Percentiles rank a stretch among this genome's conserved stretches.
phyloP scores from a whole-genome alignment of 2,797 vertebrate species.

The Alcedo quadribrachys region DNA sequence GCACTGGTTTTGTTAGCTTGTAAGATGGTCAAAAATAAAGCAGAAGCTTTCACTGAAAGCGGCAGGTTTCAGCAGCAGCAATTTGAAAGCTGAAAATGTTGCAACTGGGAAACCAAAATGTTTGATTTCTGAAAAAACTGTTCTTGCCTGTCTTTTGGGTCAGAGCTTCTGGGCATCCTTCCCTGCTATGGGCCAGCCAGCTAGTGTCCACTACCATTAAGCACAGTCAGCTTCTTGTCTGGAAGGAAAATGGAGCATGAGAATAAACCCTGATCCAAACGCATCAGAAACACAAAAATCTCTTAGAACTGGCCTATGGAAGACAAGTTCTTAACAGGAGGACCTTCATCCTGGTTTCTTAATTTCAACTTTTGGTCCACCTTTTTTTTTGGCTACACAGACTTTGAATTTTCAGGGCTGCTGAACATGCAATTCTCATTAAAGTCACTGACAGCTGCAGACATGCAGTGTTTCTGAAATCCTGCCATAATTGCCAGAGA shows the following conservation, averaged over 20 bases:
- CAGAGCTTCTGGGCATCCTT: not conserved
- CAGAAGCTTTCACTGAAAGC: not conserved
- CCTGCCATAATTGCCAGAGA: not conserved
- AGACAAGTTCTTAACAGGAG: not conserved
- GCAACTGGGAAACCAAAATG: not conserved
- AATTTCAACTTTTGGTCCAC: not conserved
- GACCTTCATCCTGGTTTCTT: not conserved
- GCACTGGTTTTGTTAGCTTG: not conserved
- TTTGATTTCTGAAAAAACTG: not conserved
- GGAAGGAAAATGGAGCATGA: not conserved
- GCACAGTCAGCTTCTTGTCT: not conserved
- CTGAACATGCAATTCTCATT: not conserved
- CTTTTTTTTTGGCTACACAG: not conserved
- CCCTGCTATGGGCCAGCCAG: not conserved
- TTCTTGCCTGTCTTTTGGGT: not conserved
- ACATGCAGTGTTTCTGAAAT: not conserved
- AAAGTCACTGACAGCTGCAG: not conserved
- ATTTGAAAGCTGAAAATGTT: not conserved
- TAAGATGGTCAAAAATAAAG: not conserved
- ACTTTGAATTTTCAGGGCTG: not conserved
- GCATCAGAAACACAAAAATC: not conserved
- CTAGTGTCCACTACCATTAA: fast-evolving
- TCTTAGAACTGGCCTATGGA: not conserved
- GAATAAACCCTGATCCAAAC: not conserved
- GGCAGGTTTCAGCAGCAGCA: not conserved